These are phyloP conservation scores for Amblyraja radiata DNA, from an alignment of 2,797 vertebrate genomes.

Conservation along the genomic window DNA sequence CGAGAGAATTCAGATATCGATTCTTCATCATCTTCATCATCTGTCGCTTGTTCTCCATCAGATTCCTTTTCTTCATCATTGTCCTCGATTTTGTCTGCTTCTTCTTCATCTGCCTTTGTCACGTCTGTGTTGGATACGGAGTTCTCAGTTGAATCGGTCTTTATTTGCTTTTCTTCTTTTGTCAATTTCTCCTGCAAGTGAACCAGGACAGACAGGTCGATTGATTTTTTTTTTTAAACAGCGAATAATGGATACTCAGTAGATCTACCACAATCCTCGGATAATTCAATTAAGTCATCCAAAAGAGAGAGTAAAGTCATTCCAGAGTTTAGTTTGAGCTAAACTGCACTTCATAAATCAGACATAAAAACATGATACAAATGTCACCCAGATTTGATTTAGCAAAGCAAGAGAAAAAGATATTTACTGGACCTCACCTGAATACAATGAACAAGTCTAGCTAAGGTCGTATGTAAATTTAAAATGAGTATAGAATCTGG, in stretches of 20 bases:
- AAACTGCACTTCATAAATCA: background rate
- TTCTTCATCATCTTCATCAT: slow-evolving; percentile 47
- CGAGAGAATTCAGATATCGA: slow-evolving; percentile 68
- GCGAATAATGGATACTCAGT: no score
- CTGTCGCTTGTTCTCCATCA: slow-evolving; percentile 19
- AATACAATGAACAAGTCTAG: background rate
- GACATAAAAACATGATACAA: background rate
- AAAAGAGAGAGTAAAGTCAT: background rate
- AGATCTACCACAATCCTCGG: background rate
- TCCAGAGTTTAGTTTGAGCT: background rate
- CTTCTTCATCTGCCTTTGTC: slow-evolving; percentile 41
- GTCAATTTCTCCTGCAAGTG: slow-evolving; percentile 62
- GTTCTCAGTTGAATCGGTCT: slow-evolving; percentile 43
- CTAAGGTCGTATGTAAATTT: background rate
- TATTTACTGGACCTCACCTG: background rate
- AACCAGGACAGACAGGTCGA: background rate
- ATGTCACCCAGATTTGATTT: background rate
- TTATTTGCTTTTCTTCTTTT: slow-evolving; percentile 48
- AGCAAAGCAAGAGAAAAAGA: background rate
- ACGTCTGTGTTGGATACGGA: background rate
- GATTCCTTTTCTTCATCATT: slow-evolving; percentile 38
- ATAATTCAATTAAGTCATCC: background rate
- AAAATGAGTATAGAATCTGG: background rate
- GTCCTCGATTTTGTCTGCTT: slow-evolving; percentile 39
- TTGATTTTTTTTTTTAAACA: background rate